Percentiles rank a stretch among this genome's conserved stretches.
These are phyloP conservation scores for Sylvia atricapilla DNA, from an alignment of 2,113 vertebrate species.

Conservation along the genomic window DNA sequence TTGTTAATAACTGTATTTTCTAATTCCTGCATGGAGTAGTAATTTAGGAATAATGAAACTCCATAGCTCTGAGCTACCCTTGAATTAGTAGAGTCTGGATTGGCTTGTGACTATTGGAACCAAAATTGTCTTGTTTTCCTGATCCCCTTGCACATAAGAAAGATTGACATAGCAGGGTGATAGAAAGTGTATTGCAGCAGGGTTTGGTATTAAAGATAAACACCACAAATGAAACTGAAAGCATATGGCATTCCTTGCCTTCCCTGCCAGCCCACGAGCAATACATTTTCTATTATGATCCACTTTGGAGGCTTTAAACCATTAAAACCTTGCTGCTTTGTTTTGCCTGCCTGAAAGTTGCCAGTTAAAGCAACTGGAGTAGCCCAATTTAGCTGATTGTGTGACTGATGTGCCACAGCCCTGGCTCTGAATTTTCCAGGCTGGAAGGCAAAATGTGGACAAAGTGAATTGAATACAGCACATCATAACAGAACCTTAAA, in stretches of 20 bases:
- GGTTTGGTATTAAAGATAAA: slow-evolving; percentile 56
- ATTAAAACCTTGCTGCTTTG: slow-evolving; percentile 64
- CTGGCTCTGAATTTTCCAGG: slow-evolving; percentile 1
- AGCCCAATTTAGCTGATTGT: slow-evolving; percentile 52
- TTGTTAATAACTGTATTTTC: not conserved
- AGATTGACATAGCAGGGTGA: slow-evolving; percentile 49
- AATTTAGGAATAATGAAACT: not conserved
- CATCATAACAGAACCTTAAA: not conserved
- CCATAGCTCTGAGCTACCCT: not conserved
- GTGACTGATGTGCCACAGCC: slow-evolving; percentile 20
- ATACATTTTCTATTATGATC: slow-evolving; percentile 62
- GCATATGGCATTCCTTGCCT: slow-evolving; percentile 58
- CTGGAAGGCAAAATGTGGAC: not conserved
- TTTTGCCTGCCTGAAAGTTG: slow-evolving; percentile 33
- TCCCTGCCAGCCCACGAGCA: slow-evolving; percentile 54
- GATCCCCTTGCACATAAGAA: slow-evolving; percentile 19
- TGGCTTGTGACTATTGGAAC: slow-evolving; percentile 16
- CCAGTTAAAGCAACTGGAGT: slow-evolving; percentile 56
- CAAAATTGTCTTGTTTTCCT: slow-evolving; percentile 24
- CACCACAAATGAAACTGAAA: slow-evolving; percentile 45
- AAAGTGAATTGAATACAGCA: not conserved
- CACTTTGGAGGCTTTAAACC: slow-evolving; percentile 63
- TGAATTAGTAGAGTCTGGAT: not conserved
- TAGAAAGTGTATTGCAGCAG: slow-evolving; percentile 38
- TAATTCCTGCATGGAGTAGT: not conserved